These are phyloP conservation scores for Atrichornis clamosus DNA, from an alignment of 2,113 vertebrate species.

Conservation along the genomic window DNA sequence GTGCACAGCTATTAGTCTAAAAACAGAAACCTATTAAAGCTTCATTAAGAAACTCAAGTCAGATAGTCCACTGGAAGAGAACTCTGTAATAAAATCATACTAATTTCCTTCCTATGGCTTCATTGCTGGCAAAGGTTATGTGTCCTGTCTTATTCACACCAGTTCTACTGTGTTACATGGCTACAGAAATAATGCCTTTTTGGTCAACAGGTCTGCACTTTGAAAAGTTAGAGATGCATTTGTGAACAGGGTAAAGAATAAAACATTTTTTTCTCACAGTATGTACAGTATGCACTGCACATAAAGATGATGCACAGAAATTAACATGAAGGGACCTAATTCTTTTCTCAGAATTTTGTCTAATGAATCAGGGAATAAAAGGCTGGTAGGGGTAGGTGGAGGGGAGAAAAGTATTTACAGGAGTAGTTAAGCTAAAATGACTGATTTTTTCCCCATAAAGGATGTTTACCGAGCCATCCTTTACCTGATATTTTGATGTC, in stretches of 20 bases:
- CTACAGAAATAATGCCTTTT: not conserved
- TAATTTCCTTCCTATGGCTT: not conserved
- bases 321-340: not conserved
- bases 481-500: not conserved
- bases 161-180: not conserved
- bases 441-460: not conserved
- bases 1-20: not conserved
- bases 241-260: not conserved
- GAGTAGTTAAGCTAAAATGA: not conserved
- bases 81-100: not conserved
- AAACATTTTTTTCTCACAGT: not conserved
- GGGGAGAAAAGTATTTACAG: not conserved
- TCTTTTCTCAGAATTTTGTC: not conserved
- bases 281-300: not conserved
- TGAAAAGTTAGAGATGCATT: not conserved
- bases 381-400: not conserved
- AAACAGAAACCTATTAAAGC: not conserved
- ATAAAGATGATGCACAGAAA: not conserved
- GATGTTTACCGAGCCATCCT: not conserved
- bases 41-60: not conserved
- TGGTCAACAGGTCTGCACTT: not conserved
- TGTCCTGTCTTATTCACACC: not conserved
- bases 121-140: not conserved
- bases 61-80: not conserved
- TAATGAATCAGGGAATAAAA: not conserved